Base-by-base conservation (phyloP, 2,113 vertebrate species). In the Bufo bufo region DNA sequence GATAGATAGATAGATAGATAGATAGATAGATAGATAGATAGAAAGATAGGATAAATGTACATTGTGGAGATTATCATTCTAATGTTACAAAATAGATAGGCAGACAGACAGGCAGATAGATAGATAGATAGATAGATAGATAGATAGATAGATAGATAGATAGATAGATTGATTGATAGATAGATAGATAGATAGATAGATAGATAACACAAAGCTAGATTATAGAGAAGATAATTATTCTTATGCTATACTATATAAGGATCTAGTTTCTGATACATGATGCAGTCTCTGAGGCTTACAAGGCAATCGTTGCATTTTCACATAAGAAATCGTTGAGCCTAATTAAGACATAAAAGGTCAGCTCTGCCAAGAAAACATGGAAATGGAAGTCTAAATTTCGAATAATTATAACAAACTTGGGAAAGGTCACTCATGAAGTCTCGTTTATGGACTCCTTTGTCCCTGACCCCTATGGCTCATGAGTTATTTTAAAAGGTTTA, bases 341-440 rank as follows among this genome's bases (percentile, higher is more conserved):
- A 65, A 83, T 88, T 88, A 77, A 23, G 69, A 63, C 20, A 9
- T 61, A 63, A 75, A 75, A 87, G 80, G 71, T 88, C 87, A 84
- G 6, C 9, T n/a, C 77, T 83, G 87, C 77, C 87, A 84, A 33
- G 58, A 82, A 83, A 83, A 83, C 65, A 84, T 4, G 45, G 69
- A 87, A 87, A 82, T 47, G 4, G 12, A 45, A 61, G 56, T 59
- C n/a, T 23, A 63, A 79, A 87, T 7, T 69, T 52, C 52, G 14
- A 59, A 87, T 87, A 82, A 87, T 87, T 82, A 87, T 61, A n/a
- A 71, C 65, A 87, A 71, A 87, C 80, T 82, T 74, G 7, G 43
- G 16, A 87, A 87, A 87, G 86, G 86, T 82, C 82, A 87, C 4
- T 45, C 20, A 50, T 87, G 66, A 82, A 79, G 79, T 61, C 66